These are phyloP conservation scores for Acanthis flammea DNA, from an alignment of 2,797 vertebrate genomes.

Conservation along the genomic window DNA sequence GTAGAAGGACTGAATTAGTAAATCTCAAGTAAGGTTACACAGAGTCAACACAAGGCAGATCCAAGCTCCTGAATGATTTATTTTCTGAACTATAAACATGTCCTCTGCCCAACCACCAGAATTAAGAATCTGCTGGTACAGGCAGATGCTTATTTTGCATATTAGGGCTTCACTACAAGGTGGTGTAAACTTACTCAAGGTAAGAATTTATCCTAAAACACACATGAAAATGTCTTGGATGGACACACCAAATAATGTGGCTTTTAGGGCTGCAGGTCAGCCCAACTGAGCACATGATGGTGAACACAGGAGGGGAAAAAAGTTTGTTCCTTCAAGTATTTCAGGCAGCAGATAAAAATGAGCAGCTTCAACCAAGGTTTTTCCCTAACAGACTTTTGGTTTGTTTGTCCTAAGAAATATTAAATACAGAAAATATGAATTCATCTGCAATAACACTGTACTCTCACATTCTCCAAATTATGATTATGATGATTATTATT, in stretches of 20 bases:
- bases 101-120: background rate
- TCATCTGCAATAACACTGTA: background rate
- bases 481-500: too few relatives aligned
- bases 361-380: background rate
- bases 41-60: background rate
- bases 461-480: background rate
- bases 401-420: background rate
- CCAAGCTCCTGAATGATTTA: background rate
- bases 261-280: background rate
- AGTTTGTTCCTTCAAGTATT: background rate
- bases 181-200: background rate
- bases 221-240: rapidly evolving
- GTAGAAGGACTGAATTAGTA: background rate
- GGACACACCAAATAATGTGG: background rate
- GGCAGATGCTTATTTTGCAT: background rate
- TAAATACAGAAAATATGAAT: background rate
- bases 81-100: background rate
- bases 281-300: background rate
- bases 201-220: background rate
- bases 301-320: background rate
- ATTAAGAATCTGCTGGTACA: background rate
- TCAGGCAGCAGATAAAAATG: background rate
- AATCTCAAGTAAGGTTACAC: background rate
- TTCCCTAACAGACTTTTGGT: background rate
- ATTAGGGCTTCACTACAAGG: background rate